Evolutionary conservation across 1,140 invertebrate species (phyloP).

Genomic region (Diachasmimorpha longicaudata): DNA sequence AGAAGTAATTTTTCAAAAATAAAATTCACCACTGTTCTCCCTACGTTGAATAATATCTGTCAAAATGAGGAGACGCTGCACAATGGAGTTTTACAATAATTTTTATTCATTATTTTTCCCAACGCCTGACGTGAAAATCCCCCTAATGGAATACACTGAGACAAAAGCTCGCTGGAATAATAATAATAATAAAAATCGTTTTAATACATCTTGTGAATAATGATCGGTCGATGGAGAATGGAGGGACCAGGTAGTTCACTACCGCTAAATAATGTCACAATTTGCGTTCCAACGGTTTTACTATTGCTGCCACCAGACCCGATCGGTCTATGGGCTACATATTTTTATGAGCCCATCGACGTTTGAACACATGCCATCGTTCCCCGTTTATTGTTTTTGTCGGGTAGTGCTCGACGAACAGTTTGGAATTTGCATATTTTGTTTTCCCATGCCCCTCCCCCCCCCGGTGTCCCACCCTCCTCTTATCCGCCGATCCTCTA

Average conservation of each 20-base stretch:
- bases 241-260: conserved; percentile 33
- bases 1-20: not conserved
- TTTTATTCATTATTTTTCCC: no score
- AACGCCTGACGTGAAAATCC: no score
- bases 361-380: conserved; percentile 56
- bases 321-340: conserved; percentile 19
- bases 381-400: conserved; percentile 58
- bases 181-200: no score
- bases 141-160: no score
- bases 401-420: conserved; percentile 5
- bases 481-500: conserved; percentile 14
- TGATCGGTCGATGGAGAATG: conserved; percentile 33
- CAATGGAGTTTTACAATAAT: no score
- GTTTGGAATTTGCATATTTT: conserved; percentile 11
- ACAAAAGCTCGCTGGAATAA: no score
- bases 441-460: not conserved
- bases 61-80: not conserved
- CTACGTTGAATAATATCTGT: not conserved
- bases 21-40: not conserved
- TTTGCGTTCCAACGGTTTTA: conserved; percentile 16
- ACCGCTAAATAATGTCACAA: conserved; percentile 42
- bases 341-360: conserved; percentile 56
- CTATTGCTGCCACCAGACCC: no score
- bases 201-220: not conserved
- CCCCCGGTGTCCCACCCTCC: not conserved